phyloP scores from a whole-genome alignment of 1,140 invertebrate species.

The Theocolax elegans region DNA sequence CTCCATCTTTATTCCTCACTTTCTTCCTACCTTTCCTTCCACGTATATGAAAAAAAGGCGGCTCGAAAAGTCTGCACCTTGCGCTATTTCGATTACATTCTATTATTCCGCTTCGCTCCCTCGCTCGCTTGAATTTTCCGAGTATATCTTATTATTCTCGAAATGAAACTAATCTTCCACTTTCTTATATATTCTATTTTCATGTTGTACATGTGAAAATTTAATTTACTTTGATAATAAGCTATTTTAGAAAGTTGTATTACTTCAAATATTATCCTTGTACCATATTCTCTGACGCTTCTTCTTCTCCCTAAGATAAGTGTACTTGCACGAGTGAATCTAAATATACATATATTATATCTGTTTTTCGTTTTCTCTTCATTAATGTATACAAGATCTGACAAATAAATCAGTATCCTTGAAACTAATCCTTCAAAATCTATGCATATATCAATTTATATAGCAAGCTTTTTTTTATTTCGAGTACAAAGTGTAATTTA shows the following conservation, averaged over 20 bases:
- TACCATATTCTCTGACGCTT: too few relatives aligned
- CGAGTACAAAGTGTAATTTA: too few relatives aligned
- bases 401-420: too few relatives aligned
- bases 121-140: conserved; percentile 38
- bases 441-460: too few relatives aligned
- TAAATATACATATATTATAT: too few relatives aligned
- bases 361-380: too few relatives aligned
- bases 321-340: too few relatives aligned
- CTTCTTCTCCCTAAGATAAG: too few relatives aligned
- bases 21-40: conserved; percentile 46
- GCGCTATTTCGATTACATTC: conserved; percentile 64
- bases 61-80: conserved; percentile 40
- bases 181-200: not conserved
- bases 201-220: not conserved
- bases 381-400: too few relatives aligned
- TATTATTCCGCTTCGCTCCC: conserved; percentile 53
- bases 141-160: not conserved
- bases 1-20: conserved; percentile 50
- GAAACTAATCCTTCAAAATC: too few relatives aligned
- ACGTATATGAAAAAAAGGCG: not conserved
- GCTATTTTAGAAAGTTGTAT: not conserved
- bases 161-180: not conserved
- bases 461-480: too few relatives aligned
- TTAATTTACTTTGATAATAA: not conserved
- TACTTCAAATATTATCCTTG: too few relatives aligned